Evolutionary conservation across 2,113 vertebrate genomes (phyloP).

Genomic region (Hippotragus niger): DNA sequence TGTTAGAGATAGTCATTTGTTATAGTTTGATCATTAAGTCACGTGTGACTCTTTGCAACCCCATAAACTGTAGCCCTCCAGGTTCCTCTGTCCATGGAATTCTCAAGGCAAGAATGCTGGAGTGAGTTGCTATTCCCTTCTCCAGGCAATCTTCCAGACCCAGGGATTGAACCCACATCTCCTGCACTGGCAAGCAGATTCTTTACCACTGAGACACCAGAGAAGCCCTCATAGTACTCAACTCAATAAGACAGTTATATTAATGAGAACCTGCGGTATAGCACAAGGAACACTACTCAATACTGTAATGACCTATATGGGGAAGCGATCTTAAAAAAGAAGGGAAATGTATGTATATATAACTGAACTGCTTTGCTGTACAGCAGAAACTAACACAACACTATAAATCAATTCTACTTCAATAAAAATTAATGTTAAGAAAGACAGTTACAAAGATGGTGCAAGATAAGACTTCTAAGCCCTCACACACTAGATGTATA

Average conservation of each 20-base stretch:
- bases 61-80: not conserved
- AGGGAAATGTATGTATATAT: too few relatives aligned
- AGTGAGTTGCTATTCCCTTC: not conserved
- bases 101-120: not conserved
- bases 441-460: not conserved
- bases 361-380: not conserved
- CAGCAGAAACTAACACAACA: not conserved
- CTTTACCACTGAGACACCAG: not conserved
- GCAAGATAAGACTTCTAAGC: not conserved
- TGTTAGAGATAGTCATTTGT: not conserved
- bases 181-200: not conserved
- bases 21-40: not conserved
- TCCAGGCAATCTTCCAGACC: not conserved
- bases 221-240: not conserved
- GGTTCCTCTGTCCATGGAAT: not conserved
- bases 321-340: not conserved
- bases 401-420: not conserved
- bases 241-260: not conserved
- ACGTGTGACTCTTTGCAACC: not conserved
- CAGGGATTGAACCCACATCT: not conserved
- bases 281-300: not conserved
- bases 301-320: not conserved
- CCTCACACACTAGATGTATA: not conserved
- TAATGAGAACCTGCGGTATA: not conserved
- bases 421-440: not conserved